phyloP scores from a whole-genome alignment of 2,113 vertebrate species.

The Ctenomys sociabilis region DNA sequence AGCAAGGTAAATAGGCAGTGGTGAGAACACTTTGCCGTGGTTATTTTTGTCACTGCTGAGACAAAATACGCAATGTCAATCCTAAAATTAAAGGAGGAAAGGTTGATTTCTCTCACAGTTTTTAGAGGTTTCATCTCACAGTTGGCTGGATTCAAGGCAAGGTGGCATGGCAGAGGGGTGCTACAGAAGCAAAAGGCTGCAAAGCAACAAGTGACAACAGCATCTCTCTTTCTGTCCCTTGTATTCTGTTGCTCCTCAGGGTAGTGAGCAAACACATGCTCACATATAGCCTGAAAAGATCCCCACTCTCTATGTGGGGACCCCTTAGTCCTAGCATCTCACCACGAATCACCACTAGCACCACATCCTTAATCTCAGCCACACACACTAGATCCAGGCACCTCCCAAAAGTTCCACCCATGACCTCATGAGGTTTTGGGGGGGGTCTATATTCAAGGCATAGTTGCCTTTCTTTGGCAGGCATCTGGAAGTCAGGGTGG shows the following conservation, averaged over 20 bases:
- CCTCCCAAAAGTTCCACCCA: not conserved
- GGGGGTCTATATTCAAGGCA: not conserved
- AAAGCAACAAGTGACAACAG: not conserved
- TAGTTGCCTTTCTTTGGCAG: not conserved
- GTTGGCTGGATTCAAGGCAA: not conserved
- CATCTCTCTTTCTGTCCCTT: not conserved
- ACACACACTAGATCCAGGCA: not conserved
- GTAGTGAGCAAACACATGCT: no score
- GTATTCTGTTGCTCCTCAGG: no score
- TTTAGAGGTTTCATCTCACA: not conserved
- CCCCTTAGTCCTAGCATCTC: not conserved
- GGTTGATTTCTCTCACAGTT: not conserved
- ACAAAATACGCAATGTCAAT: not conserved
- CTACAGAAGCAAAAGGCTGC: not conserved
- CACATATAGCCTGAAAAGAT: no score
- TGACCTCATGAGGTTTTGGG: not conserved
- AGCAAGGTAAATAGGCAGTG: not conserved
- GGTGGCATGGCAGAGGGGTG: not conserved
- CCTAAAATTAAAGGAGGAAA: not conserved
- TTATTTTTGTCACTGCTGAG: not conserved
- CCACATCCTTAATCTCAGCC: not conserved
- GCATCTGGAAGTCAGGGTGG: not conserved
- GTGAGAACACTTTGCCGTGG: not conserved
- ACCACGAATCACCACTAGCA: not conserved
- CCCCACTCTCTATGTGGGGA: no score